Evolutionary conservation across 2,113 vertebrate species (phyloP), one percentile per base, ranked within the genome.

Genomic region (Aramus guarauna): DNA sequence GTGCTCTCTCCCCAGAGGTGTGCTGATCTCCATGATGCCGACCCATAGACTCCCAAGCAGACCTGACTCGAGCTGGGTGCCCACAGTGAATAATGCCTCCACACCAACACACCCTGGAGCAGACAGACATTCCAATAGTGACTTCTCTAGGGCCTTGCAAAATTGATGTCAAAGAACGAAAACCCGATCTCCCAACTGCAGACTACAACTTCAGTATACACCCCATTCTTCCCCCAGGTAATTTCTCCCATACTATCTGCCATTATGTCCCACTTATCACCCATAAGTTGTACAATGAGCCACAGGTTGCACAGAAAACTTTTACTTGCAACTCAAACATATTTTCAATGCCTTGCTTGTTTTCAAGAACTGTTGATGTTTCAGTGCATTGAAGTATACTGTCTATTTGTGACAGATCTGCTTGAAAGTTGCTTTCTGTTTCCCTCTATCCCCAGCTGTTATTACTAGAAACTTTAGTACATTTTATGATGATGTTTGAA

Each of bases 401-500:
- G 55, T 74, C 78, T 67, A 27, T 75, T 77, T 90, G 62, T 75
- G 69, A 95, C 74, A 94, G 75, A 91, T 87, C 47, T 74, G 80
- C 86, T 94, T 97, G 80, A 89, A 97, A 96, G 94, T 64, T 87
- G 19, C 62, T 94, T 95, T 95, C 63, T 48, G 71, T 62, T 82
- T 93, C 72, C 74, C 85, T 95, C 88, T 83, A 71, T 91, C 71
- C 88, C 92, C 92, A 95, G 94, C 87, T 97, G 87, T 85, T 96
- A 85, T 88, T 94, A 92, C 86, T 75, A 78, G 79, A 92, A 97
- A 93, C 79, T 96, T 94, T 63, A 83, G 81, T 63, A 48, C 20
- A 34, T 39, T 73, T 90, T 82, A 47, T 88, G 91, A 69, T 66
- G 76, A 80, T 89, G 67, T 90, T 97, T 97, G 84, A 97, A 96